Conservation (phyloP, 2,797 vertebrate genomes). For the Falco concolor region DNA sequence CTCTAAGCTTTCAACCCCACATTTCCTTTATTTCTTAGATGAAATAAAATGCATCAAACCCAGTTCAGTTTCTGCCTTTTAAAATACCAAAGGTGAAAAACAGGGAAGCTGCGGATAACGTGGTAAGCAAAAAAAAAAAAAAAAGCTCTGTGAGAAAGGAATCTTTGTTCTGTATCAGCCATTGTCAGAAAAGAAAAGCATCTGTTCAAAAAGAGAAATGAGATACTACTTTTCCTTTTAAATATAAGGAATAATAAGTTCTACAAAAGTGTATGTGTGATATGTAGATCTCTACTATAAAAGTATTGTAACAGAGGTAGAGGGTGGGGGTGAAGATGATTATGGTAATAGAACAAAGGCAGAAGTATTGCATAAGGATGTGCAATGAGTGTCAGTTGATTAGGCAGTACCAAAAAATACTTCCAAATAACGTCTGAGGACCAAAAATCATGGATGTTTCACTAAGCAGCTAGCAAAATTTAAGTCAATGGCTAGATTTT, state of each 20-base stretch:
- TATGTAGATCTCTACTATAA: not conserved
- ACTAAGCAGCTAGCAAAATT: not conserved
- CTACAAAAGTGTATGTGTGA: not conserved
- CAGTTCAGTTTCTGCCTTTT: constrained; percentile 24
- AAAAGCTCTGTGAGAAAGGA: not conserved
- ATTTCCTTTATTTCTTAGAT: constrained; percentile 3
- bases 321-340: not conserved
- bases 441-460: not conserved
- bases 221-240: not conserved
- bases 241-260: not conserved
- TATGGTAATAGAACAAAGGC: not conserved
- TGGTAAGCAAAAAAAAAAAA: not conserved
- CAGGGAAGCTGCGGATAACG: not conserved
- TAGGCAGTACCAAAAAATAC: not conserved
- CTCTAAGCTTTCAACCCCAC: constrained; percentile 2
- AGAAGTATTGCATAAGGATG: not conserved
- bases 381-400: not conserved
- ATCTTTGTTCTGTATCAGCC: constrained; percentile 10
- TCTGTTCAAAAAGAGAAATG: not conserved
- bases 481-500: not conserved
- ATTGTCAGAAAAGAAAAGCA: not conserved
- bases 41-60: constrained; percentile 34
- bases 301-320: not conserved
- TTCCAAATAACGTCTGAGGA: not conserved
- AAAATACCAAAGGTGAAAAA: not conserved